A percentile compares a stretch with the other conserved stretches of the same genome.
Evolutionary conservation across 2,797 vertebrate species (phyloP).

Genomic region (Poecilia velifera): DNA sequence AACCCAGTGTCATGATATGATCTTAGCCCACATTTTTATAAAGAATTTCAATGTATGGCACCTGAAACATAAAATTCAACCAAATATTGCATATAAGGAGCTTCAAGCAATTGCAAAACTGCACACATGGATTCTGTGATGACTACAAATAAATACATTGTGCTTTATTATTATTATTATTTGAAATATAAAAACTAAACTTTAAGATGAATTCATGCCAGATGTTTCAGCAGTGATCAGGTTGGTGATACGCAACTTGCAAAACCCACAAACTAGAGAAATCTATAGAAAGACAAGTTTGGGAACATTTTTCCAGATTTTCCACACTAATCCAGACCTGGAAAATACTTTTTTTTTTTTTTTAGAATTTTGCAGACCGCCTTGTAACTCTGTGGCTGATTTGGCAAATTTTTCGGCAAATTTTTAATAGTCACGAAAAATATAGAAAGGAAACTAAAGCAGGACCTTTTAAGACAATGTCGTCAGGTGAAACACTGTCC

Average conservation of each 20-base stretch:
- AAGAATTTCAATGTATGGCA: background rate
- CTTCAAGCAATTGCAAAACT: background rate
- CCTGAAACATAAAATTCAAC: background rate
- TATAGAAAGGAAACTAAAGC: background rate
- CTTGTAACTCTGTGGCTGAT: background rate
- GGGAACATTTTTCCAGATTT: background rate
- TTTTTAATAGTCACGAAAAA: background rate
- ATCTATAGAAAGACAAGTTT: background rate
- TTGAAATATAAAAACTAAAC: background rate
- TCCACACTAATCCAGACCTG: background rate
- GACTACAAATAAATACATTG: background rate
- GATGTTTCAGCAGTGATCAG: background rate
- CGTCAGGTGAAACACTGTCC: constrained; percentile 68
- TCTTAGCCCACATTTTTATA: background rate
- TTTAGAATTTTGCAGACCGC: background rate
- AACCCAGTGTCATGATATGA: too few relatives aligned
- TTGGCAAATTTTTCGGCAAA: background rate
- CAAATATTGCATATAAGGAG: background rate
- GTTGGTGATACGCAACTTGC: background rate
- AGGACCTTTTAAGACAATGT: constrained; percentile 83
- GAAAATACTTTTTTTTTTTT: background rate
- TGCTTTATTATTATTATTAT: background rate
- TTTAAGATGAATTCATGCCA: background rate
- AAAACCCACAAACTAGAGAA: background rate
- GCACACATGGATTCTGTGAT: background rate